phyloP scores from a whole-genome alignment of 1,140 invertebrate genomes.

The Calosoma granatense region DNA sequence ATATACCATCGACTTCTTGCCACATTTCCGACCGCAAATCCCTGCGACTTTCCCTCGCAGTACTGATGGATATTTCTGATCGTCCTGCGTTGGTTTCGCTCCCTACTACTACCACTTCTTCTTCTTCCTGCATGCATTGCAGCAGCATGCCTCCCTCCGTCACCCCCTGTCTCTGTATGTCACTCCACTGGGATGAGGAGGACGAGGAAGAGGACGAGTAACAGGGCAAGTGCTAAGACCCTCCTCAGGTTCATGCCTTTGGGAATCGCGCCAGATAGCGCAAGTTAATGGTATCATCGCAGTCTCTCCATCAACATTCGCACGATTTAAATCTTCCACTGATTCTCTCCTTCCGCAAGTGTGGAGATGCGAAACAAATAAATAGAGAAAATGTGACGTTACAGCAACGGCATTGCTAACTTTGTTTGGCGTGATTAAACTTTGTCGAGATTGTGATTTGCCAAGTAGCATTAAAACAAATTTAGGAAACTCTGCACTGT shows the following conservation, averaged over 20 bases:
- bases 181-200: background rate
- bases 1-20: background rate
- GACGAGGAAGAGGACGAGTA: background rate
- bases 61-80: constrained; percentile 6
- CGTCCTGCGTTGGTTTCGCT: too few species aligned
- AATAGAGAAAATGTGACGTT: too few species aligned
- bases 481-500: too few species aligned
- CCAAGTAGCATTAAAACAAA: background rate
- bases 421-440: background rate
- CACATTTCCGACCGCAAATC: constrained; percentile 4
- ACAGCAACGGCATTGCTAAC: background rate
- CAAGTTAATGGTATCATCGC: constrained; percentile 21
- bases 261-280: constrained; percentile 17
- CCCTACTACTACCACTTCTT: too few species aligned
- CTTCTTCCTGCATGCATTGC: background rate
- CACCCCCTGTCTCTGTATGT: background rate
- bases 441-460: background rate
- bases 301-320: constrained; percentile 18
- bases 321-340: constrained; percentile 14
- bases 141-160: background rate
- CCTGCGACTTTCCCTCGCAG: background rate
- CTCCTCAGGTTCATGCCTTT: constrained; percentile 16
- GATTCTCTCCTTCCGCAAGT: background rate
- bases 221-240: background rate
- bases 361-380: too few species aligned